Conservation (phyloP, 2,888 invertebrate species). For the Papilio protenor region DNA sequence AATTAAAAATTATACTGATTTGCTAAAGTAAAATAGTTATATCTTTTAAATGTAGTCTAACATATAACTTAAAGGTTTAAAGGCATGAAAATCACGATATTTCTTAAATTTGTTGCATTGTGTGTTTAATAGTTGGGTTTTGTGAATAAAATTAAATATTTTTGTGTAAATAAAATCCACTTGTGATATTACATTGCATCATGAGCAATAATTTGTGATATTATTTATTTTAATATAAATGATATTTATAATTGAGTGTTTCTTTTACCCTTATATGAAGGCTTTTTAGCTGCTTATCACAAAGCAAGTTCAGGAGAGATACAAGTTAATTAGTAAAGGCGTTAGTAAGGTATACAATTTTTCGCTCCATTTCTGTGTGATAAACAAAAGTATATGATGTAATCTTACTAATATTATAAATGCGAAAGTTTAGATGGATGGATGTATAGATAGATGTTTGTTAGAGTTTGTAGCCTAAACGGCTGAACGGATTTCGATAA, state of each 20-base stretch:
- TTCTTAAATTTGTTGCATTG: not conserved
- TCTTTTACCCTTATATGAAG: not conserved
- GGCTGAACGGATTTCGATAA: too few relatives aligned
- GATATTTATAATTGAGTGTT: constrained; percentile 9
- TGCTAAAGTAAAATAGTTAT: not conserved
- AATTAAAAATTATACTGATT: not conserved
- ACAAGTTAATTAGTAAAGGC: not conserved
- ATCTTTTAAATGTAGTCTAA: not conserved
- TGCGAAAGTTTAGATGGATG: too few relatives aligned
- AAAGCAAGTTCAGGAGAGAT: not conserved
- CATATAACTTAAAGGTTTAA: not conserved
- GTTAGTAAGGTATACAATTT: not conserved
- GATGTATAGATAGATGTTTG: too few relatives aligned
- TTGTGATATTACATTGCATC: constrained; percentile 13
- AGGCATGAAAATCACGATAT: not conserved
- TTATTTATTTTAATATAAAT: constrained; percentile 22
- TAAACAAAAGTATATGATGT: not conserved
- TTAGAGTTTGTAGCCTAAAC: too few relatives aligned
- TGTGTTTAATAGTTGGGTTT: not conserved
- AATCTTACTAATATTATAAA: too few relatives aligned
- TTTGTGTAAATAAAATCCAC: constrained; percentile 5
- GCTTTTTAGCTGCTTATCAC: not conserved
- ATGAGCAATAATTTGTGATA: constrained; percentile 23
- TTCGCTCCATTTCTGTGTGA: not conserved
- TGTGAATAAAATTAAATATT: not conserved